These are phyloP conservation scores for Dynastes hyllus DNA, from an alignment of 2,888 invertebrate genomes.

Conservation along the genomic window DNA sequence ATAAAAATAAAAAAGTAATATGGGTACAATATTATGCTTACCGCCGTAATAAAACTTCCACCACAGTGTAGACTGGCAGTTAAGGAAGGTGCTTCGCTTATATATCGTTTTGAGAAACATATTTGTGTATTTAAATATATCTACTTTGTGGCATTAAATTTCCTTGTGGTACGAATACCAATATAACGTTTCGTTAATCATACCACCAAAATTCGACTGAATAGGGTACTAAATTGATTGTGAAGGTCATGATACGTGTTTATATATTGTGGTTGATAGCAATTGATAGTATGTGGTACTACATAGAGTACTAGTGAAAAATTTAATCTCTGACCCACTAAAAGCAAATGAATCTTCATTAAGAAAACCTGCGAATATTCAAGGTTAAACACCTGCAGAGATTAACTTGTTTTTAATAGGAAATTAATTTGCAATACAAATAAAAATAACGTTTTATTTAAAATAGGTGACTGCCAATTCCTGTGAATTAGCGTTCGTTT, in stretches of 20 bases:
- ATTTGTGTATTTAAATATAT: neutral
- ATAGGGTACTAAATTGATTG: no score
- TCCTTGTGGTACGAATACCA: neutral
- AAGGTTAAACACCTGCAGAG: conserved; percentile 3
- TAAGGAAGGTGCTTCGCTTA: neutral
- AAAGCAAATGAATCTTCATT: neutral
- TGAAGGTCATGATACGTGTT: no score
- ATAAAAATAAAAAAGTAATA: no score
- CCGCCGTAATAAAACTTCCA: no score
- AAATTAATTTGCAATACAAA: conserved; percentile 3
- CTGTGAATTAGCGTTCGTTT: no score
- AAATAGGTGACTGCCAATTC: no score
- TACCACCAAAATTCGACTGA: no score
- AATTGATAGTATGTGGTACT: no score
- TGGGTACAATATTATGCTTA: no score
- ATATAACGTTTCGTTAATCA: no score
- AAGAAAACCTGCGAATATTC: neutral
- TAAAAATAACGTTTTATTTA: neutral
- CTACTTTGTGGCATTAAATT: conserved; percentile 10
- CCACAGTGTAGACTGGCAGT: neutral
- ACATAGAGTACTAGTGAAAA: no score
- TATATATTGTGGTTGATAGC: no score
- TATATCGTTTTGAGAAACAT: conserved; percentile 6
- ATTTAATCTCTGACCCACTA: neutral
- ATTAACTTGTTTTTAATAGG: neutral